Base-by-base conservation (phyloP, 2,797 vertebrate species). In the Sphenopsis melanotis region DNA sequence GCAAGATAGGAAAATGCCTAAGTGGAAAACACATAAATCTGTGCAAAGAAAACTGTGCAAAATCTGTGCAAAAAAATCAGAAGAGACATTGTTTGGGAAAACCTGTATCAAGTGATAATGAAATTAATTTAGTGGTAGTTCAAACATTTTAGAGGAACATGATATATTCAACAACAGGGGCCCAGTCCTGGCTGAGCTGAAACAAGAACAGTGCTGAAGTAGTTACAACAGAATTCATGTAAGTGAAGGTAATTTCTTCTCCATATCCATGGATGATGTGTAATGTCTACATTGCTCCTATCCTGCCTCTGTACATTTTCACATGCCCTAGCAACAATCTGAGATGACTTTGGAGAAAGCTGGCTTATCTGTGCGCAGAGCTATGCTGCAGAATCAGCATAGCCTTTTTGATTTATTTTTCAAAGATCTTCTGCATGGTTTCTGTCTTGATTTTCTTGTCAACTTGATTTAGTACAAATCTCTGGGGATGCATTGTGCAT, bases 381-480 rank as follows among this genome's bases (percentile, higher is more conserved):
- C 75, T 77, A 15, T 49, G 49, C 59, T 89, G 79, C 82, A 81
- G 72, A 78, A 89, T 87, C 65, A 81, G 47, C 55, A n/a, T 13
- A 41, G 10, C 39, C 21, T 68, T 90, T 93, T 55, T 52, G 59
- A 94, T 90, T 76, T 92, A 87, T 87, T 92, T 95, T 91, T 90
- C 63, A 87, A 84, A 92, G 80, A 37, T 72, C 69, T 85, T 87
- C 91, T 89, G 76, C 36, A 52, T 79, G 32, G 61, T 88, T 96
- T 93, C 79, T 91, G 44, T 81, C 94, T 91, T 93, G 74, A 92
- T 93, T 95, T 92, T 93, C 91, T 81, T 93, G 79, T 95, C 87
- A 91, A 61, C 27, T 16, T 94, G 93, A 97, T 95, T 94, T 95
- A 93, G 76, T 81, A 41, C 36, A 76, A 78, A 74, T 88, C 89